A percentile compares a stretch with the other conserved stretches of the same genome.
Evolutionary conservation across 2,888 invertebrate species (phyloP).

Genomic region (Troilus luridus): DNA sequence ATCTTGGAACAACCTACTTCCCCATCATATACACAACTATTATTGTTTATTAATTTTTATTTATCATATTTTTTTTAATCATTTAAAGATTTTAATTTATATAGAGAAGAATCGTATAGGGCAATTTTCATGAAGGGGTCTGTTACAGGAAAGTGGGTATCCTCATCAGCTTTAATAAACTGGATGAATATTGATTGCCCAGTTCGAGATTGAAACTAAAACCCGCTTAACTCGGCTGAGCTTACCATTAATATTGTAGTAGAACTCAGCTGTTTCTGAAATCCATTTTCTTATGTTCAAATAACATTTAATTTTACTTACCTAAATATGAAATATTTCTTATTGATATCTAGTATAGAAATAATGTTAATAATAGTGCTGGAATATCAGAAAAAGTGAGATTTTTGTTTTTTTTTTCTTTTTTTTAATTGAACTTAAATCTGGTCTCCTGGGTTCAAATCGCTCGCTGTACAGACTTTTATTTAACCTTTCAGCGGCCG

Average conservation of each 20-base stretch:
- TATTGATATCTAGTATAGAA: too few species aligned
- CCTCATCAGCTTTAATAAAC: background rate
- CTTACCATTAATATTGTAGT: background rate
- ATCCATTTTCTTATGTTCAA: background rate
- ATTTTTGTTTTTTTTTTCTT: too few species aligned
- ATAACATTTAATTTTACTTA: too few species aligned
- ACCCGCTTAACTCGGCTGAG: background rate
- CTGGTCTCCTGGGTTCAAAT: too few species aligned
- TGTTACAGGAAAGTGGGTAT: background rate
- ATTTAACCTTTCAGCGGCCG: too few species aligned
- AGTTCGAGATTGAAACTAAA: background rate
- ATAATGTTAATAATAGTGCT: too few species aligned
- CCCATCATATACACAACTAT: background rate
- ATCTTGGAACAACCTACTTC: background rate
- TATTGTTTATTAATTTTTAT: background rate
- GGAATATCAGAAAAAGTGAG: too few species aligned
- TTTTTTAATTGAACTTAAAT: too few species aligned
- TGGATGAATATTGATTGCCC: slow-evolving; percentile 18
- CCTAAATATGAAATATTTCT: too few species aligned
- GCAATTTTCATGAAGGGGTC: background rate
- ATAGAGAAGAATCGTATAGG: background rate
- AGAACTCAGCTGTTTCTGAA: background rate
- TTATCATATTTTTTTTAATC: too few species aligned
- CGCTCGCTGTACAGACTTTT: too few species aligned
- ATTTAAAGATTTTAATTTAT: background rate